Percentiles rank a stretch among this genome's conserved stretches.
Evolutionary conservation across 2,797 vertebrate genomes (phyloP).

Genomic region (Phataginus tetradactyla): DNA sequence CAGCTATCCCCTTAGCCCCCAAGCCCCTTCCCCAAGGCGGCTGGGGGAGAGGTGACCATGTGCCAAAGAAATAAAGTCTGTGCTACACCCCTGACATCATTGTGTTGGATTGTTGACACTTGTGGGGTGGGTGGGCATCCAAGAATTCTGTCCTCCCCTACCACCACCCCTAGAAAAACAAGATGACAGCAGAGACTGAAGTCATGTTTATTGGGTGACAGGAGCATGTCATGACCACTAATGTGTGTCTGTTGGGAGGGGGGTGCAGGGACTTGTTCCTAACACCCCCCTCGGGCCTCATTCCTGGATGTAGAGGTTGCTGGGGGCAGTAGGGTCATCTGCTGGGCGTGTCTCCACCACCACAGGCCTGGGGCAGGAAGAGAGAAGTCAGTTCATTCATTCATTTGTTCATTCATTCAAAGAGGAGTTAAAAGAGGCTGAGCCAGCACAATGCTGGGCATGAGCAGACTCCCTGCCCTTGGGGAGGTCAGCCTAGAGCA

Average conservation of each 20-base stretch:
- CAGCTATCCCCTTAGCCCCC: neutral
- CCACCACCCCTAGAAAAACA: neutral
- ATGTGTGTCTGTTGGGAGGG: neutral
- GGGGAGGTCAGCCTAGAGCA: neutral
- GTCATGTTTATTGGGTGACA: slow-evolving; percentile 68
- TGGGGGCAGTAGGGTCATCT: slow-evolving; percentile 88
- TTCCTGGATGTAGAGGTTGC: slow-evolving; percentile 93
- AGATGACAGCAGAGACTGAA: neutral
- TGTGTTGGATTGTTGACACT: neutral
- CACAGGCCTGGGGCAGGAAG: slow-evolving; percentile 86
- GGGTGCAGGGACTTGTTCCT: neutral
- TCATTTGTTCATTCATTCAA: neutral
- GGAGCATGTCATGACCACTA: neutral
- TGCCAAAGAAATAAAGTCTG: slow-evolving; percentile 74
- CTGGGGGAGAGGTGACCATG: neutral
- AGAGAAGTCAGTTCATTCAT: neutral
- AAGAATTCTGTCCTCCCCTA: neutral
- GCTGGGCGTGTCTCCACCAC: slow-evolving; percentile 90
- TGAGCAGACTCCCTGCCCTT: neutral
- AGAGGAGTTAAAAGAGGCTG: neutral
- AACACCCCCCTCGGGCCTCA: slow-evolving; percentile 41
- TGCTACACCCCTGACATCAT: neutral
- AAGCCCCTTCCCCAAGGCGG: neutral
- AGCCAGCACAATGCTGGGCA: neutral
- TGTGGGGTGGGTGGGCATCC: no score